Evolutionary conservation across 2,797 vertebrate genomes (phyloP).

Genomic region (Remorina albescens): DNA sequence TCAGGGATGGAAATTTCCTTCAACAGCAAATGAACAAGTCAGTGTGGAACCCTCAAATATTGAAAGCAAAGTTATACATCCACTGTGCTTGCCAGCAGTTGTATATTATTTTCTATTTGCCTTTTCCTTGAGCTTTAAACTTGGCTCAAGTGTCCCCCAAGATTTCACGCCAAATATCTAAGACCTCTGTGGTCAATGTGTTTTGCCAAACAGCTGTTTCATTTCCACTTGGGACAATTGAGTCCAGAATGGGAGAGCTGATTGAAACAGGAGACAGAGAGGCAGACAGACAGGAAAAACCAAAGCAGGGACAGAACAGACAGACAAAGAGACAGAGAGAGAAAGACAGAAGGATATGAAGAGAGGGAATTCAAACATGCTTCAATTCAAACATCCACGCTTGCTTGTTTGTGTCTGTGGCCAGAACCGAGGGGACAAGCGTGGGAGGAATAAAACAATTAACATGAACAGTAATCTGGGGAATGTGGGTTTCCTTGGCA

Average conservation of each 20-base stretch:
- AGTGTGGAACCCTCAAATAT: slow-evolving; percentile 17
- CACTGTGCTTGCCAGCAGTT: slow-evolving; percentile 22
- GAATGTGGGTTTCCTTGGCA: slow-evolving; percentile 82
- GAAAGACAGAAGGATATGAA: slow-evolving; percentile 21
- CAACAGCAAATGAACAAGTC: slow-evolving; percentile 21
- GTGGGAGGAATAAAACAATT: slow-evolving; percentile 81
- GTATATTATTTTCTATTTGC: slow-evolving; percentile 33
- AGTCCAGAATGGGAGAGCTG: slow-evolving; percentile 53
- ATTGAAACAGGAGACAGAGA: slow-evolving; percentile 49
- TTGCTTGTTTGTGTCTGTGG: slow-evolving; percentile 74
- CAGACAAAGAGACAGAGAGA: slow-evolving; percentile 5
- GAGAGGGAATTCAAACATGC: slow-evolving; percentile 43
- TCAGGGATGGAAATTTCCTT: neutral
- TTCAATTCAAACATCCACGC: too few species aligned
- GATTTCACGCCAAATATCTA: slow-evolving; percentile 71
- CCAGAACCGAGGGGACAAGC: slow-evolving; percentile 65
- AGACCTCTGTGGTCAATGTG: slow-evolving; percentile 48
- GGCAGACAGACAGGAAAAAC: slow-evolving; percentile 44
- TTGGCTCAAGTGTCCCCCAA: slow-evolving; percentile 50
- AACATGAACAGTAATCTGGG: slow-evolving; percentile 75
- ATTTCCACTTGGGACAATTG: slow-evolving; percentile 47
- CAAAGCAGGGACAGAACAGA: slow-evolving; percentile 33
- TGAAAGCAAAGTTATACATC: slow-evolving; percentile 17
- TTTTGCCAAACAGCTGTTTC: slow-evolving; percentile 79
- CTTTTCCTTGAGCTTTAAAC: slow-evolving; percentile 42